Evolutionary conservation across 2,113 vertebrate genomes (phyloP).

Genomic region (Hypanus sabinus): DNA sequence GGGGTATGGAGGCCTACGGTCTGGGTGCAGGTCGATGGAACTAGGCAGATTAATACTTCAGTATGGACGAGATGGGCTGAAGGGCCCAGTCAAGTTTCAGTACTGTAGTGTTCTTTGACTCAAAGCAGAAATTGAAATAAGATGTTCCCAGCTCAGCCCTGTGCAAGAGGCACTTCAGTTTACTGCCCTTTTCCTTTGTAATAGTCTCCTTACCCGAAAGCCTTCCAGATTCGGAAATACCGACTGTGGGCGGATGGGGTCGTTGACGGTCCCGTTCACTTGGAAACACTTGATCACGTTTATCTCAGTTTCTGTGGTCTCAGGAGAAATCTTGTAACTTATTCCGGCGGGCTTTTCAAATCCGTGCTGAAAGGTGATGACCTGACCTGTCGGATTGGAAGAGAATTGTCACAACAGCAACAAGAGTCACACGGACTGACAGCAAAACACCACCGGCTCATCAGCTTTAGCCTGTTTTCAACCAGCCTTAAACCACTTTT

Average conservation of each 20-base stretch:
- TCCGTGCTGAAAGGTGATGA: constrained; percentile 62
- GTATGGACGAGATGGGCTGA: too few species aligned
- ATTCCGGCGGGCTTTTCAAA: constrained; percentile 50
- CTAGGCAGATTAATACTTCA: too few species aligned
- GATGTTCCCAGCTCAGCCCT: not conserved
- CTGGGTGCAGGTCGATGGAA: too few species aligned
- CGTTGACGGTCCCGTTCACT: constrained; percentile 61
- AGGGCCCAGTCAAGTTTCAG: too few species aligned
- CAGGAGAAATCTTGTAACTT: constrained; percentile 61
- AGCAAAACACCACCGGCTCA: not conserved
- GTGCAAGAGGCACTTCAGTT: not conserved
- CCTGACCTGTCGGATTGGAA: constrained; percentile 53
- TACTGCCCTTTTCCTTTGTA: too few species aligned
- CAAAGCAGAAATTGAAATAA: not conserved
- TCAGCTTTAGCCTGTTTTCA: not conserved
- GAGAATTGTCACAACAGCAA: not conserved
- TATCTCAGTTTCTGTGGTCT: constrained; percentile 61
- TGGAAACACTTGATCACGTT: constrained; percentile 69
- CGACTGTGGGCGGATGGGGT: constrained; percentile 50
- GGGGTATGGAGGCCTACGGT: too few species aligned
- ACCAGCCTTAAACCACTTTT: not conserved
- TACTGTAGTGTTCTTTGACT: too few species aligned
- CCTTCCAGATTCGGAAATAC: constrained; percentile 53
- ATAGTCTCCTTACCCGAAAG: constrained; percentile 57
- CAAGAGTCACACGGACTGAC: not conserved